phyloP scores from a whole-genome alignment of 2,113 vertebrate genomes.

The Nothocercus nigrocapillus region DNA sequence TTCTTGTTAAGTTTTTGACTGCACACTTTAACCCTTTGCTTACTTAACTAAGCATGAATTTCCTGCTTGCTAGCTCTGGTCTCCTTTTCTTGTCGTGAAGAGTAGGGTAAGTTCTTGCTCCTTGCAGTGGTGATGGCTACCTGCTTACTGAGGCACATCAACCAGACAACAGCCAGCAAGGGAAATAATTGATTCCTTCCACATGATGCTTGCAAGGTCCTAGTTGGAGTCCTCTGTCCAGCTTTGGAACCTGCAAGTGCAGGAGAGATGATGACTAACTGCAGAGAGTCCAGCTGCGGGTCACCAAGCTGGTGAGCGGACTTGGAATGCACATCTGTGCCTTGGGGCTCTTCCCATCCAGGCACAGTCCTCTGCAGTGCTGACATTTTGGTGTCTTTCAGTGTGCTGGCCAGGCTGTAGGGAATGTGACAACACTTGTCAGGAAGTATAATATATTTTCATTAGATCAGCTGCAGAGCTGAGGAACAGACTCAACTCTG shows the following conservation, averaged over 20 bases:
- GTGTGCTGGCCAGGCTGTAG: not conserved
- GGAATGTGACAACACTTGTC: not conserved
- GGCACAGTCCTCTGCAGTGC: not conserved
- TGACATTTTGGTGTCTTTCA: not conserved
- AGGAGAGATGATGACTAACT: not conserved
- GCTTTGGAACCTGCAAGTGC: not conserved
- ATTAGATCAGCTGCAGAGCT: not conserved
- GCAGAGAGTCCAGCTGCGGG: not conserved
- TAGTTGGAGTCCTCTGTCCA: not conserved
- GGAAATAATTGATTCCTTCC: not conserved
- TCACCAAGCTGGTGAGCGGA: not conserved
- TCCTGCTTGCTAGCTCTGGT: not conserved
- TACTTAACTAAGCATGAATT: not conserved
- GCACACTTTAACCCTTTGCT: not conserved
- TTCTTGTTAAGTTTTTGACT: not conserved
- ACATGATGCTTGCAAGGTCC: not conserved
- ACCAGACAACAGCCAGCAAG: too few relatives aligned
- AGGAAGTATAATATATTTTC: not conserved
- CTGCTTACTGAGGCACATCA: not conserved
- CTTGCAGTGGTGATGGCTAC: not conserved
- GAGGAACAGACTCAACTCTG: not conserved
- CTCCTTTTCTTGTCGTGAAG: not conserved
- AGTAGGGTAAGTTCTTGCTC: not conserved
- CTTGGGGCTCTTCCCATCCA: not conserved
- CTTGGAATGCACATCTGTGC: not conserved